Percentiles rank a stretch among this genome's conserved stretches.
phyloP scores from a whole-genome alignment of 1,140 invertebrate genomes.

The Cyphomyrmex costatus region DNA sequence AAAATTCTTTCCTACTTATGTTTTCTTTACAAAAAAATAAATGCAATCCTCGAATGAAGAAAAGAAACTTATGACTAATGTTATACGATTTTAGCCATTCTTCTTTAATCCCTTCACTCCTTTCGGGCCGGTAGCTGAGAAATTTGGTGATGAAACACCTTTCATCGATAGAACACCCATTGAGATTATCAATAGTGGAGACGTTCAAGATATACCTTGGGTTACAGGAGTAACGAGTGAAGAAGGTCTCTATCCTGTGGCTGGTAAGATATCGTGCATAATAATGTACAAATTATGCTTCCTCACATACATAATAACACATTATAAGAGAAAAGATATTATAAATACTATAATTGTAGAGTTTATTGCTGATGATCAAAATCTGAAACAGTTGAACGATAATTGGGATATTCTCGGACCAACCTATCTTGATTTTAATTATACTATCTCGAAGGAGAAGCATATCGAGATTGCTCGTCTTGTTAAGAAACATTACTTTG shows the following conservation, averaged over 20 bases:
- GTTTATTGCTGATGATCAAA: conserved; percentile 84
- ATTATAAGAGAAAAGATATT: too few species aligned
- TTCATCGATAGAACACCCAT: conserved; percentile 88
- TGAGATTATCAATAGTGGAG: conserved; percentile 86
- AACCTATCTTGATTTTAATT: conserved; percentile 89
- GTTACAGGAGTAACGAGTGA: conserved; percentile 88
- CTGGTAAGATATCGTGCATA: conserved; percentile 82
- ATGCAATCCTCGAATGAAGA: background rate
- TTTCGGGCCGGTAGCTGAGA: conserved; percentile 89
- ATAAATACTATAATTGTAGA: conserved; percentile 79
- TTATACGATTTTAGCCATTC: conserved; percentile 82
- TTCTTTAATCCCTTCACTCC: conserved; percentile 88
- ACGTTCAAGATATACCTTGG: conserved; percentile 88
- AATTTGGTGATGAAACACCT: conserved; percentile 81
- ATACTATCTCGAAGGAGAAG: conserved; percentile 86
- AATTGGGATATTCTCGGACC: conserved; percentile 88
- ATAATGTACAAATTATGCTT: too few species aligned
- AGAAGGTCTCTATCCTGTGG: conserved; percentile 89
- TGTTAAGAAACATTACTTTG: conserved; percentile 88
- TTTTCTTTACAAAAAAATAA: background rate
- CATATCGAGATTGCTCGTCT: conserved; percentile 84
- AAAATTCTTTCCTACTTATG: conserved; percentile 30
- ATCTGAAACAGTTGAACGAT: conserved; percentile 86
- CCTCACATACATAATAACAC: too few species aligned
- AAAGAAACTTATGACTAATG: background rate